Evolutionary conservation across 2,797 vertebrate species (phyloP), one percentile per base, ranked within the genome.

Genomic region (Ataeniobius toweri): DNA sequence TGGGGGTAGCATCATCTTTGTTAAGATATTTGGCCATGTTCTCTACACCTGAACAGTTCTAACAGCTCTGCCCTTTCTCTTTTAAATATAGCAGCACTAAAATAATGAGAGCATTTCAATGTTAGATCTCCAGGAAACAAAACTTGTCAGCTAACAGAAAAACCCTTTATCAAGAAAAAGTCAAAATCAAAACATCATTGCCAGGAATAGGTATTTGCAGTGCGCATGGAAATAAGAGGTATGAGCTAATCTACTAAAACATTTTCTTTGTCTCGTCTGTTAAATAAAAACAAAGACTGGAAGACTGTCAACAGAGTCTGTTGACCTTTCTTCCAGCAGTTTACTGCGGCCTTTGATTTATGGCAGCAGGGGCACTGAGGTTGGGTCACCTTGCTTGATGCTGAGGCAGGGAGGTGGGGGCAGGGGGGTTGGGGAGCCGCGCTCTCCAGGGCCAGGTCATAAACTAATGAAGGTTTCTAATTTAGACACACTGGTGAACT

Each of bases 391-490:
- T 93, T 94, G 93, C 91, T 88, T 83, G 80, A 88, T 85, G 86
- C 83, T 82, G 73, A 76, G 83, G 71, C 22, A 82, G 91, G 87
- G 90, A 70, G n/a, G 44, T 48, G 67, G 44, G 65, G 65, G 65
- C 6, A 1, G 36, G 20, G 63, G 31, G 63, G 8, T 6, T n/a
- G 41, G 86, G 91, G 48, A 81, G 90, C 89, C 90, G 73, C n/a
- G n/a, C 89, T 92, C 88, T 92, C 83, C 79, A 80, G 89, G 86
- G 82, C 81, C 84, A 88, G 92, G 93, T 95, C 94, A 94, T 96
- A 95, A 95, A 96, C 93, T 95, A 95, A 95, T 96, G 94, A 94
- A 95, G 94, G 92, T 92, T 94, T 94, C 94, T 95, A 94, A 95
- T 95, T 95, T 94, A 91, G 93, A 94, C 93, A 94, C 94, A 92